phyloP scores from a whole-genome alignment of 1,140 invertebrate species.

The Macrobrachium nipponense region DNA sequence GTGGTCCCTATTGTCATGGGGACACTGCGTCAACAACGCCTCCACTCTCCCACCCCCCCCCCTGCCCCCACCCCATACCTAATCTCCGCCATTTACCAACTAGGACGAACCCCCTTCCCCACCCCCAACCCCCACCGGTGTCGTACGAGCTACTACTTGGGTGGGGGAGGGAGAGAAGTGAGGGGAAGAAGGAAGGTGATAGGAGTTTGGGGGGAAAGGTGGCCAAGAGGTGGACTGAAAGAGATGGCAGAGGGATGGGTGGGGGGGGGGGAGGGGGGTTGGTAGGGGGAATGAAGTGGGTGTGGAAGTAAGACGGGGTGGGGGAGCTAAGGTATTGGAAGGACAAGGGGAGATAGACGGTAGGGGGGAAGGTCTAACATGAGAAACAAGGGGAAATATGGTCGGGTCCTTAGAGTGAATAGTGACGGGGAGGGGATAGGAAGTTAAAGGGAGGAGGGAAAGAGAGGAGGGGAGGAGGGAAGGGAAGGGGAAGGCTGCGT shows the following conservation, averaged over 20 bases:
- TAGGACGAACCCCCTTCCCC: too few relatives aligned
- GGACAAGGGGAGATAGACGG: neutral
- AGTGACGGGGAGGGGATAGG: too few relatives aligned
- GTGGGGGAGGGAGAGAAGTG: neutral
- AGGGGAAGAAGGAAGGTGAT: neutral
- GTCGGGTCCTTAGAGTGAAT: neutral
- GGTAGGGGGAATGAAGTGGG: neutral
- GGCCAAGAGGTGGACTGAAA: neutral
- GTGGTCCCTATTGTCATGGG: too few relatives aligned
- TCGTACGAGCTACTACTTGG: too few relatives aligned
- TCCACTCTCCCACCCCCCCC: too few relatives aligned
- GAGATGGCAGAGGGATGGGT: neutral
- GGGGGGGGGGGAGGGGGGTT: neutral
- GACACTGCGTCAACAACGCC: too few relatives aligned
- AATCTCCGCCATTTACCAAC: too few relatives aligned
- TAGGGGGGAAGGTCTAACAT: neutral
- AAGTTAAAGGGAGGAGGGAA: neutral
- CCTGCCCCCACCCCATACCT: too few relatives aligned
- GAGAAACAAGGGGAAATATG: neutral
- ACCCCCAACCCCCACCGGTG: too few relatives aligned
- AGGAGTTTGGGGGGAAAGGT: neutral
- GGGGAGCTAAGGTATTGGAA: neutral
- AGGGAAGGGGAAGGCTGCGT: neutral
- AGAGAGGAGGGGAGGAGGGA: neutral
- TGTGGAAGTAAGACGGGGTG: neutral